Evolutionary conservation across 1,140 invertebrate species (phyloP), one percentile per base, ranked within the genome.

Genomic region (Gryllus bimaculatus): DNA sequence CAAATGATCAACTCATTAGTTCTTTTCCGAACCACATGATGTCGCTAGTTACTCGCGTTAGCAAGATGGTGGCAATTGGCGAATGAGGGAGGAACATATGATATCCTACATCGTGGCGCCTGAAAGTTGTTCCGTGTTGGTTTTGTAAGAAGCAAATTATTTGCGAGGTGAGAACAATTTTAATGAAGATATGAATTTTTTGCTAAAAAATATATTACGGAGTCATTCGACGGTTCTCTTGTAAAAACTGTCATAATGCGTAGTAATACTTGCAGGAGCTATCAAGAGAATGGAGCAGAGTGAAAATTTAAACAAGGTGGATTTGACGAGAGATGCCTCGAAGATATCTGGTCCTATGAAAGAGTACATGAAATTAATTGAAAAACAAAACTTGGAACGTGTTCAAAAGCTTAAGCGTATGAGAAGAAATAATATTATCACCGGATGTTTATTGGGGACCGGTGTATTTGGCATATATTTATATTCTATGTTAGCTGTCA

Each of bases 401-500:
- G 93, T 93, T 6, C 81, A 86, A 47, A 91, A 90, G 83, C 83
- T 95, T 39, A 87, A 90, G 81, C 86, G 85, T 78, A 84, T 90
- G 21, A 86, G 90, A 77, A 89, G 85, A 83, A 90, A 88, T 78
- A 95, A 94, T 84, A 85, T 90, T 18, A 85, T 91, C 10, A 91
- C 90, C 4, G 86, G 92, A 85, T 86, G 86, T 8, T 80, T 88
- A 1, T 85, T 95, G 8, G 91, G 89, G 10, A 83, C 87, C 7
- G 87, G 86, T 21, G 93, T 92, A 0, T 78, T 95, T 8, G 87
- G 90, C 78, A 95, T 96, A 82, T 97, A 96, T 85, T 84, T 87
- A 8, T 97, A 96, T 85, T 94, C 94, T 8, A 94, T 97, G 80
- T 89, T 89, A 80, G 89, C 94, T 7, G 92, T 96, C 47, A 94